phyloP scores from a whole-genome alignment of 30 jellyfish, hydroid and myxozoan genomes.

The Hydractinia symbiolongicarpus region DNA sequence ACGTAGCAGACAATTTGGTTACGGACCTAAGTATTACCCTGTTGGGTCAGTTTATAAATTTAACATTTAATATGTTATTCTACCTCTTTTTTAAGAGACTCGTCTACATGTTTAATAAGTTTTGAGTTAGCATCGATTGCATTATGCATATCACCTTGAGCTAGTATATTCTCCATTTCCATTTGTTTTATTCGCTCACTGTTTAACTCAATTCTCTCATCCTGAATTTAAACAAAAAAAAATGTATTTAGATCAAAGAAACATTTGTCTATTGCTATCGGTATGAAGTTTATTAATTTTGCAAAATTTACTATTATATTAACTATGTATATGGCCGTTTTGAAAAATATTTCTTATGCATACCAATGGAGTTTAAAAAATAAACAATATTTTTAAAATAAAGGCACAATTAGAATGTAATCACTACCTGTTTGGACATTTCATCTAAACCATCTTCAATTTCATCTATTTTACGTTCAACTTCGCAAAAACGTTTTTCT shows the following conservation, averaged over 20 bases:
- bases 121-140: conserved; percentile 24
- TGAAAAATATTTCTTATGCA: too few species aligned
- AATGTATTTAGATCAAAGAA: not conserved
- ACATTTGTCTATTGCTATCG: too few species aligned
- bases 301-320: too few species aligned
- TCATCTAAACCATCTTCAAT: conserved; percentile 40
- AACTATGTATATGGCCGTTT: too few species aligned
- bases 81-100: conserved; percentile 2
- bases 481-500: not conserved
- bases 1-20: not conserved
- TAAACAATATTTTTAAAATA: too few species aligned
- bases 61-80: not conserved
- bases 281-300: too few species aligned
- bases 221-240: conserved; percentile 8
- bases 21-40: not conserved
- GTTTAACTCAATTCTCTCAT: conserved; percentile 36
- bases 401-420: too few species aligned
- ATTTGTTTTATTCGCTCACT: conserved; percentile 39
- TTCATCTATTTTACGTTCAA: conserved; percentile 24
- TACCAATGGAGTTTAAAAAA: too few species aligned
- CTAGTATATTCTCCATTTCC: conserved; percentile 42
- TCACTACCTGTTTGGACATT: conserved; percentile 18
- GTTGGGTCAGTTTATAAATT: not conserved
- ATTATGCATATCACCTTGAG: conserved; percentile 29
- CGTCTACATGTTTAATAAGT: not conserved